Evolutionary conservation across 1,140 invertebrate species (phyloP).

Genomic region (Drosophila kurseongensis): DNA sequence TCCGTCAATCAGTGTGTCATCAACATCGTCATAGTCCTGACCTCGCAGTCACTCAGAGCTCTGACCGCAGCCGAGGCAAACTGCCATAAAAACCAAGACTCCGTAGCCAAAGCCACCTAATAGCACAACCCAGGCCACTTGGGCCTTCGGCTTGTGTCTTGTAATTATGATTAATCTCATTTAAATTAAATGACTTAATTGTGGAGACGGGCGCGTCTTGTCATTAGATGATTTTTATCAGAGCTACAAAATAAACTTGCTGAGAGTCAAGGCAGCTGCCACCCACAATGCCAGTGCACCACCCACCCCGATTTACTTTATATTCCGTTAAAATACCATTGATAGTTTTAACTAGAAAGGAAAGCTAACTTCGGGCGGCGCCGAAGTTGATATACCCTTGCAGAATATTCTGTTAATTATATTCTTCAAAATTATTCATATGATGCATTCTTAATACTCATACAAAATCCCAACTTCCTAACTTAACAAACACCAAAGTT

Average conservation of each 20-base stretch:
- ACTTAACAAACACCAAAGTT: too few species aligned
- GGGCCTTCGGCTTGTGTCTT: slow-evolving; percentile 52
- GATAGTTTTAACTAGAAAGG: too few species aligned
- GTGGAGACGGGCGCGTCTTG: slow-evolving; percentile 62
- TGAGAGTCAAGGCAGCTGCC: slow-evolving; percentile 34
- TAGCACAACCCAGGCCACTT: not conserved
- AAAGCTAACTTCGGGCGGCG: too few species aligned
- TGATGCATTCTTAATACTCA: too few species aligned
- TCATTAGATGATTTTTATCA: slow-evolving; percentile 84
- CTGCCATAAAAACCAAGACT: slow-evolving; percentile 40
- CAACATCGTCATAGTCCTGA: slow-evolving; percentile 2
- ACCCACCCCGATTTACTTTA: slow-evolving; percentile 16
- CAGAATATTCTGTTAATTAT: too few species aligned
- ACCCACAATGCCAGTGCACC: slow-evolving; percentile 7
- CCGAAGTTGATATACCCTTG: too few species aligned
- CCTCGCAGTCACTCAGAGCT: not conserved
- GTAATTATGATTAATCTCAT: slow-evolving; percentile 83
- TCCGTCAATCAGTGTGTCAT: slow-evolving; percentile 54
- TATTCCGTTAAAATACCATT: not conserved
- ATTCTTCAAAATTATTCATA: too few species aligned
- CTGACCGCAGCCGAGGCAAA: slow-evolving; percentile 26
- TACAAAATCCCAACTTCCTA: too few species aligned
- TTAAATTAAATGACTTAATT: slow-evolving; percentile 83
- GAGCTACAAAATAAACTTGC: slow-evolving; percentile 68
- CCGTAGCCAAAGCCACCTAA: slow-evolving; percentile 25